phyloP scores from a whole-genome alignment of 2,113 vertebrate genomes.

The Antechinus stuartii region DNA sequence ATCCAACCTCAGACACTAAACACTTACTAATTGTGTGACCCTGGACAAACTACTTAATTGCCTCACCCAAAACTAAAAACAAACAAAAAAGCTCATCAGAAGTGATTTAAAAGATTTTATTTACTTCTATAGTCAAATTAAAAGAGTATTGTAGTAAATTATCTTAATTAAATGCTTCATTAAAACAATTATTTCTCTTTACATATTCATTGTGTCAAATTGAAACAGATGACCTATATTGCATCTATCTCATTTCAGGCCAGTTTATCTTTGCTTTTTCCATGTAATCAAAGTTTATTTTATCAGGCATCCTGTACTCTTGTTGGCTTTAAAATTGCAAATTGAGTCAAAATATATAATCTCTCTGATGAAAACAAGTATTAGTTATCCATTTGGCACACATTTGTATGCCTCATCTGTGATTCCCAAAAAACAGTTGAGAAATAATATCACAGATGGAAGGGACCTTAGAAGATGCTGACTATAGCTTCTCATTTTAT shows the following conservation, averaged over 20 bases:
- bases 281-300: constrained; percentile 37
- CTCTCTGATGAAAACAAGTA: constrained; percentile 39
- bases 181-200: constrained; percentile 50
- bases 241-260: constrained; percentile 46
- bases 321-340: constrained; percentile 66
- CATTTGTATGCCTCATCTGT: not conserved
- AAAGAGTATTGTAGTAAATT: not conserved
- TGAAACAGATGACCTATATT: constrained; percentile 2
- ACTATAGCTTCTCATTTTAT: not conserved
- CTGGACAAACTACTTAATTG: too few relatives aligned
- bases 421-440: constrained; percentile 35
- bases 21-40: too few relatives aligned
- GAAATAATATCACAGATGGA: constrained; percentile 7
- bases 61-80: too few relatives aligned
- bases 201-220: constrained; percentile 12
- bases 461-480: not conserved
- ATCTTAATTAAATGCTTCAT: constrained; percentile 46
- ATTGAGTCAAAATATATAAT: constrained; percentile 37
- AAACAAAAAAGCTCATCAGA: constrained; percentile 36
- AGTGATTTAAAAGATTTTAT: not conserved
- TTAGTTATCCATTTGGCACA: not conserved
- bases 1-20: too few relatives aligned
- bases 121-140: constrained; percentile 52
- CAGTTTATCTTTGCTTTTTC: not conserved
- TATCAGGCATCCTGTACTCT: constrained; percentile 60